These are phyloP conservation scores for Sebastes glaucus DNA, from an alignment of 2,797 vertebrate species.

Conservation along the genomic window DNA sequence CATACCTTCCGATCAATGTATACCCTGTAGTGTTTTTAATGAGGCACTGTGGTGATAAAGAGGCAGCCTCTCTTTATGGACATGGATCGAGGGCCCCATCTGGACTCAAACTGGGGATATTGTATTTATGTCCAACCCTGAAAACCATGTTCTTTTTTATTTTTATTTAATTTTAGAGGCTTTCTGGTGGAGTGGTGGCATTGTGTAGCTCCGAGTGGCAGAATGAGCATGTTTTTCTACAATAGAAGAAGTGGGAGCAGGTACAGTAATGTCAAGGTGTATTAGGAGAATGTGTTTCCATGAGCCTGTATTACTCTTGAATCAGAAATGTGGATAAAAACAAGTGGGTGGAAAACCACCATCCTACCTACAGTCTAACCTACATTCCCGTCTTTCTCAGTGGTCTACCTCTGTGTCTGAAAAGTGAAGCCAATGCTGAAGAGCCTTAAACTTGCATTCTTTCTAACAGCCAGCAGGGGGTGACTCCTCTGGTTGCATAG, in stretches of 20 bases:
- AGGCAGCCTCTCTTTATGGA: not conserved
- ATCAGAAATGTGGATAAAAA: not conserved
- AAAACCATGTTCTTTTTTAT: not conserved
- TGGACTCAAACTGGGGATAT: not conserved
- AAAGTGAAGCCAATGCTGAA: not conserved
- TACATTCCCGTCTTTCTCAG: not conserved
- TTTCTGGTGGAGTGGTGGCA: not conserved
- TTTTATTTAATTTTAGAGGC: not conserved
- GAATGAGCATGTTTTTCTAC: not conserved
- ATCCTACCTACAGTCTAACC: not conserved
- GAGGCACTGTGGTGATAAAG: not conserved
- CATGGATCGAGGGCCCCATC: not conserved
- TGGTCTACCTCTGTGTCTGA: no score
- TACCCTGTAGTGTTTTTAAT: not conserved
- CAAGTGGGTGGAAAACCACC: not conserved
- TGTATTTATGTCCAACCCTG: not conserved
- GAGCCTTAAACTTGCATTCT: not conserved
- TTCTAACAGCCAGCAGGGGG: not conserved
- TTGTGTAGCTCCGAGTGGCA: not conserved
- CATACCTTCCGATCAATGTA: not conserved
- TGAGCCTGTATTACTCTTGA: not conserved
- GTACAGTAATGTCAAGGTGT: not conserved
- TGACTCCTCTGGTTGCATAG: not conserved
- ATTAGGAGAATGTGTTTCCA: not conserved
- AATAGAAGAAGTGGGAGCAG: not conserved